Evolutionary conservation across 2,888 invertebrate genomes (phyloP), one percentile per base, ranked within the genome.

Genomic region (Amitus sp.): DNA sequence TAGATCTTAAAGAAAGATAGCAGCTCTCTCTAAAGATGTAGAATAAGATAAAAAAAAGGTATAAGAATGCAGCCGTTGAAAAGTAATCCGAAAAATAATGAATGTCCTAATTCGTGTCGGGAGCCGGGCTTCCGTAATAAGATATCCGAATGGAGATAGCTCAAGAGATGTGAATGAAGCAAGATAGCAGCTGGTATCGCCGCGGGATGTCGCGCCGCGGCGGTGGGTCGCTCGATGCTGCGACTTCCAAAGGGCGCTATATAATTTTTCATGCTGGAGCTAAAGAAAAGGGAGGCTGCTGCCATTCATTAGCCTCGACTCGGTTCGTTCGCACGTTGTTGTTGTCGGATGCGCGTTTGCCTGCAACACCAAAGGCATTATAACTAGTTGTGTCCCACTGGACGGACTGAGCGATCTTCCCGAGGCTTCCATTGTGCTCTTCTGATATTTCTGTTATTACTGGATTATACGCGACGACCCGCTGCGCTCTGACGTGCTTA

Each of bases 301-400:
- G 75, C 76, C 76, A 80, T 82, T 81, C 81, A 81, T 82, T 82
- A 82, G 78, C 71, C 72, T 68, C 70, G 76, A 72, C 74, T 78
- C 71, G 78, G 80, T 80, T 78, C 77, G 81, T 82, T 81, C 80
- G 79, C 81, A 81, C 81, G 79, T 82, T 82, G 81, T 81, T 80
- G 76, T 65, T 71, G 67, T 61, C 65, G 56, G 57, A 57, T 55
- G 42, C 57, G 68, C 66, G n/a, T n/a, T 69, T 73, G 70, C 72
- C 73, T 75, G 76, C 79, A 77, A 80, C 80, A 79, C 80, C 77
- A 79, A 79, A 79, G 15, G 7, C 7, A 74, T 64, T 73, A 74
- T 66, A 61, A 62, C 65, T 50, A 42, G 17, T 23, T 46, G 37
- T 54, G 45, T 53, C 53, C 57, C 62, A 50, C 49, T 63, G 59